Base-by-base conservation (phyloP, 2,888 invertebrate genomes). In the Synanthedon myopaeformis region DNA sequence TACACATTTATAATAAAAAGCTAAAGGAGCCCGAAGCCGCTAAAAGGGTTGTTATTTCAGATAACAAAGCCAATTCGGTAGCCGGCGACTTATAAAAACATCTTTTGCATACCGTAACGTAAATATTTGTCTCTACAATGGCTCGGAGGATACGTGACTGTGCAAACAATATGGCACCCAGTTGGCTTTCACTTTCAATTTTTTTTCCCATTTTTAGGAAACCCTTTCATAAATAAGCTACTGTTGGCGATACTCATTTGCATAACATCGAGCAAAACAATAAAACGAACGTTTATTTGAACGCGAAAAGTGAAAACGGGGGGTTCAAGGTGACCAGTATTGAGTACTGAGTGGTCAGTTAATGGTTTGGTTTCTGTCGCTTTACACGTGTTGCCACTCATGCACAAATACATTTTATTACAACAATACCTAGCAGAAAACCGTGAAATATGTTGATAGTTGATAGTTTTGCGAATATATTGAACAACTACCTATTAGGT, bases 291-390 rank as follows among this genome's bases (percentile, higher is more conserved):
- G 71, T 78, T 82, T 81, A 76, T 82, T 81, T 81, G 69, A 67
- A 72, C 68, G 77, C 77, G 74, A 82, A 85, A 84, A 87, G 86
- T 83, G 86, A 87, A 86, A 87, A 81, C 85, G 66, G 62, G 69
- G 80, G 69, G 80, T 76, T 79, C 76, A 79, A 79, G 79, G 78
- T 76, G 66, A 74, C 63, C 65, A 35, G 62, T 56, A 58, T 59
- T 58, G 58, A 64, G 61, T 62, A 59, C 52, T 67, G 35, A 35
- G 35, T 35, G 63, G 74, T 67, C 83, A 87, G 86, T 87, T 70
- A 63, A 67, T 64, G 70, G 69, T 73, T 74, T 64, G 79, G 66
- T 76, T 77, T 77, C 74, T 79, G 69, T 66, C 71, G 76, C 64
- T 70, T 61, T 74, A 65, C 78, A 86, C 85, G 86, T 75, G 23